Evolutionary conservation across 2,113 vertebrate species (phyloP), one percentile per base, ranked within the genome.

Genomic region (Trematocara stigmaticum): DNA sequence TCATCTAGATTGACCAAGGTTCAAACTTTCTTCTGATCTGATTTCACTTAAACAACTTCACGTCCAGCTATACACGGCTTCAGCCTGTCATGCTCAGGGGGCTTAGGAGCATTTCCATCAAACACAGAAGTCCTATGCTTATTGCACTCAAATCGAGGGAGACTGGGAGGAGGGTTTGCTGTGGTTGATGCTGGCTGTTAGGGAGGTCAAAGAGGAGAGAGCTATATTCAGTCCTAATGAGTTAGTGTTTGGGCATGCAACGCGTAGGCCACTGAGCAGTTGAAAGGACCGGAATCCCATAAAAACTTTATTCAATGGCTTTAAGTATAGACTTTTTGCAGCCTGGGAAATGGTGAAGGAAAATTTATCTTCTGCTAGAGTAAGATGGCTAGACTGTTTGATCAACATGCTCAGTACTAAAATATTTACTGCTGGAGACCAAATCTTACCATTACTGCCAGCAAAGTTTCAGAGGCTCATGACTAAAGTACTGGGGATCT

Each of bases 21-120:
- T 69, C 64, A 69, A 42, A 69, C 11, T 69, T 23, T 69, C 38
- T 42, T 69, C 64, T 69, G n/a, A 69, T 69, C 38, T 42, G 64
- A 42, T 69, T 42, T 9, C n/a, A 40, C 12, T 23, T 69, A 42
- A 69, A 69, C 64, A 42, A 23, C n/a, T 42, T 69, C 38, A 42
- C 3, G 0, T 26, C 35, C n/a, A 9, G 38, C n/a, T 42, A 20
- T 42, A 69, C 38, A 23, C 0, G 5, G n/a, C n/a, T 42, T 69
- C 38, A 69, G 38, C n/a, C 64, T 15, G 5, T 69, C n/a, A 42
- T 23, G 38, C 7, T 69, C 64, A 42, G 38, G 38, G 35, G 64
- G 38, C 11, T 69, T 26, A 42, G 20, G 20, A 26, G 38, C 1
- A 15, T 69, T 42, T 69, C 64, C 64, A 26, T 45, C n/a, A 42